phyloP scores from a whole-genome alignment of 2,113 vertebrate species.

The Oncorhynchus masou region DNA sequence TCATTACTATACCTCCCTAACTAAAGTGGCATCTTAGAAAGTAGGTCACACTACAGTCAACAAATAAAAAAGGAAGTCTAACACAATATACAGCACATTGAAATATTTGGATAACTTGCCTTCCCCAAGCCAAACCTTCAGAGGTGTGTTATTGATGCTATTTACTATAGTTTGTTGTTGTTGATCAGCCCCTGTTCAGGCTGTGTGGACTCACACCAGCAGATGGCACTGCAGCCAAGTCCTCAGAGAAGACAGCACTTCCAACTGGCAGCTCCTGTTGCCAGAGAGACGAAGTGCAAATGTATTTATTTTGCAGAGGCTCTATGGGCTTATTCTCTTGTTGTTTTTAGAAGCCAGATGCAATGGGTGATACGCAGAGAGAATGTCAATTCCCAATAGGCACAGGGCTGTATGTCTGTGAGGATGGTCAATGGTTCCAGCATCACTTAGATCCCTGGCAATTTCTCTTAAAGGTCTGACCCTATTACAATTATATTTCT shows the following conservation, averaged over 20 bases:
- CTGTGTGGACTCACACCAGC: slow-evolving; percentile 69
- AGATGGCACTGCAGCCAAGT: slow-evolving; percentile 97
- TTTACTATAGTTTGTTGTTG: background rate
- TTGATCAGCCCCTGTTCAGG: background rate
- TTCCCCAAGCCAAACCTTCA: background rate
- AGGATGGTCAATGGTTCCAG: slow-evolving; percentile 42
- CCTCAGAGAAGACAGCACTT: slow-evolving; percentile 68
- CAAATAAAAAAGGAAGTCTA: too few relatives aligned
- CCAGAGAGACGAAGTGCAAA: slow-evolving; percentile 66
- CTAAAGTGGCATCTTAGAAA: background rate
- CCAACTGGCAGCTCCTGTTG: slow-evolving; percentile 60
- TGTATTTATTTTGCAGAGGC: slow-evolving; percentile 64
- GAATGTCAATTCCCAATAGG: slow-evolving; percentile 70
- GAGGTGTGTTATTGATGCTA: background rate
- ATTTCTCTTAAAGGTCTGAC: slow-evolving; percentile 52
- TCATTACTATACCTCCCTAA: background rate
- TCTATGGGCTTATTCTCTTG: slow-evolving; percentile 60
- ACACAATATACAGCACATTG: too few relatives aligned
- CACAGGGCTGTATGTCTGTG: slow-evolving; percentile 5
- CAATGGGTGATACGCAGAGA: slow-evolving; percentile 50
- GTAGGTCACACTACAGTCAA: too few relatives aligned
- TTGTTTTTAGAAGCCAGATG: slow-evolving; percentile 59
- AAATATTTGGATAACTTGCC: background rate
- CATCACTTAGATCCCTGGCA: slow-evolving; percentile 30
- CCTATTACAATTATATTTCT: slow-evolving; percentile 67